These are phyloP conservation scores for Microtus oregoni DNA, from an alignment of 2,113 vertebrate species.

Conservation along the genomic window DNA sequence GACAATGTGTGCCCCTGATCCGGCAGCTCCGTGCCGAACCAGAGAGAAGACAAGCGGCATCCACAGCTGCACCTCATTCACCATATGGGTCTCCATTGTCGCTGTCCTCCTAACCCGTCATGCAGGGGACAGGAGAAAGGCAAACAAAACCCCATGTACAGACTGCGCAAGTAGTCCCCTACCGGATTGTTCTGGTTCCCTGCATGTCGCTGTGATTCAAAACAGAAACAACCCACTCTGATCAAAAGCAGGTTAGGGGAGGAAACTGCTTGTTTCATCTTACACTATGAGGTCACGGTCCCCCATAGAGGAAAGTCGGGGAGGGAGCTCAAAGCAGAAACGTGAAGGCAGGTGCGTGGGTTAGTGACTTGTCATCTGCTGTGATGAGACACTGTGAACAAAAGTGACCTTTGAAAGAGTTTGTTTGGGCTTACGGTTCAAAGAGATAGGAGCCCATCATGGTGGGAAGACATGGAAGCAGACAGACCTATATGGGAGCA, in stretches of 20 bases:
- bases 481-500: not conserved
- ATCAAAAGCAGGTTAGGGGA: too few relatives aligned
- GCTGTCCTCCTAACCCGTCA: not conserved
- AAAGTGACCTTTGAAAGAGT: not conserved
- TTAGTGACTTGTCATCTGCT: not conserved
- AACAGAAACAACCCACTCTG: not conserved
- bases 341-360: not conserved
- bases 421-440: not conserved
- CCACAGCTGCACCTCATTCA: not conserved
- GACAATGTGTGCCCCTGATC: not conserved
- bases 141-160: fast-evolving
- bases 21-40: not conserved
- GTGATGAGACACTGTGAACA: too few relatives aligned
- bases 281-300: not conserved
- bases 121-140: not conserved
- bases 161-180: not conserved
- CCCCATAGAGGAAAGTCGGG: not conserved
- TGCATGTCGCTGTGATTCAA: not conserved
- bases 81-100: not conserved
- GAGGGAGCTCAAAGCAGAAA: not conserved
- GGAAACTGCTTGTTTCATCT: not conserved
- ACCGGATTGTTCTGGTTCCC: not conserved
- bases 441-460: not conserved
- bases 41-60: not conserved
- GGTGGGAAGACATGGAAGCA: not conserved